Conservation (phyloP, 2,888 invertebrate species). For the Chouioia cunea region DNA sequence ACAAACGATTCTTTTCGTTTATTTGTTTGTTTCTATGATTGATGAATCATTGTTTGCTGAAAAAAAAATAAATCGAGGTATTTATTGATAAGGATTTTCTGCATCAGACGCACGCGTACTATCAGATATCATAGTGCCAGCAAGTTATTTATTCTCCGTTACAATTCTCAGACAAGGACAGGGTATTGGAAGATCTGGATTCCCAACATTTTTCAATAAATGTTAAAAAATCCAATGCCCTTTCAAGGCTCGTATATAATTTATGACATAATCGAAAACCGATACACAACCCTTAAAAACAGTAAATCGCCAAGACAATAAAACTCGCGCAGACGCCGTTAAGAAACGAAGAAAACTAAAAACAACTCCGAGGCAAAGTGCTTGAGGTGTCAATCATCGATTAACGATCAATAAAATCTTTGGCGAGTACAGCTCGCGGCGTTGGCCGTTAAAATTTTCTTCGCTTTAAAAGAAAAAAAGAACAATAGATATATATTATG, state of each 20-base stretch:
- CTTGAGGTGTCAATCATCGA: conserved; percentile 41
- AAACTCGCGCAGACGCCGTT: background rate
- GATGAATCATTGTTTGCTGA: conserved; percentile 35
- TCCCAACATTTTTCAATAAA: too few relatives aligned
- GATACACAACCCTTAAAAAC: too few relatives aligned
- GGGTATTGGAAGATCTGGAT: too few relatives aligned
- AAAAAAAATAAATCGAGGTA: background rate
- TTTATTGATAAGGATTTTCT: too few relatives aligned
- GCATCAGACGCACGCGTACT: too few relatives aligned
- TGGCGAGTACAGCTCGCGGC: background rate
- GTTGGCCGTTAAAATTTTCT: conserved; percentile 27
- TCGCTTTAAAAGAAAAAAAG: conserved; percentile 2
- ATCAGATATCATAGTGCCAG: too few relatives aligned
- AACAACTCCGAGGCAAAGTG: background rate
- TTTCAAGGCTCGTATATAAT: too few relatives aligned
- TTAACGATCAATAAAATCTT: conserved; percentile 39
- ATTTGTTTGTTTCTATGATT: conserved; percentile 13
- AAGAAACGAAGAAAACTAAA: background rate
- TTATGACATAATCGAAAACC: too few relatives aligned
- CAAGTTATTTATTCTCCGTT: too few relatives aligned
- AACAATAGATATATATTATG: background rate
- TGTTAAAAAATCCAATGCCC: too few relatives aligned
- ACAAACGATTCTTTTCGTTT: background rate
- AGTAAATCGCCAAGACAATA: too few relatives aligned
- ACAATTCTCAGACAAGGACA: too few relatives aligned